phyloP scores from a whole-genome alignment of 2,113 vertebrate species.

The Carlito syrichta region DNA sequence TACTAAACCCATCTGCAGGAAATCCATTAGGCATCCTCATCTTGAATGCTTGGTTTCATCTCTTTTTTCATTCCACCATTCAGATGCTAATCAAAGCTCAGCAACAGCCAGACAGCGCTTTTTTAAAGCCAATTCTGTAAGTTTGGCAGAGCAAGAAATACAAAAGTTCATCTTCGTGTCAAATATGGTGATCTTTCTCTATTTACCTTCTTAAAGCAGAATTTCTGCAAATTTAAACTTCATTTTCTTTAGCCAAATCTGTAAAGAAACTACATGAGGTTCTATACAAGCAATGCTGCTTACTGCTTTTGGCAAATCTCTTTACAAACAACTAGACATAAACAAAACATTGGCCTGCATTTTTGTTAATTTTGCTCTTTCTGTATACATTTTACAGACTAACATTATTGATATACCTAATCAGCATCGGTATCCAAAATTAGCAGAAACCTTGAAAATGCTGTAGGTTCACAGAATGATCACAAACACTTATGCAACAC shows the following conservation, averaged over 20 bases:
- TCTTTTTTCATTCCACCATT: slow-evolving; percentile 35
- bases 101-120: not conserved
- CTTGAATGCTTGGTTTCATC: slow-evolving; percentile 16
- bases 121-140: not conserved
- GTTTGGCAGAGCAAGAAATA: not conserved
- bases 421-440: not conserved
- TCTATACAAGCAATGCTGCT: not conserved
- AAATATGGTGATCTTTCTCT: not conserved
- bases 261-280: slow-evolving; percentile 2
- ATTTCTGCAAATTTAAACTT: slow-evolving; percentile 1
- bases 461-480: not conserved
- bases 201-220: not conserved
- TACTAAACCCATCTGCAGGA: slow-evolving; percentile 10
- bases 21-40: not conserved
- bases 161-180: not conserved
- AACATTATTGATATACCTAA: not conserved
- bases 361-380: not conserved
- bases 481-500: not conserved
- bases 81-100: slow-evolving; percentile 38
- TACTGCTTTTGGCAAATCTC: not conserved
- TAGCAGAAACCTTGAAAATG: not conserved
- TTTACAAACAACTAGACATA: not conserved
- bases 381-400: not conserved
- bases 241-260: slow-evolving; percentile 16
- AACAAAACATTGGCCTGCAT: not conserved